Evolutionary conservation across 2,888 invertebrate species (phyloP).

Genomic region (Dioctria rufipes): DNA sequence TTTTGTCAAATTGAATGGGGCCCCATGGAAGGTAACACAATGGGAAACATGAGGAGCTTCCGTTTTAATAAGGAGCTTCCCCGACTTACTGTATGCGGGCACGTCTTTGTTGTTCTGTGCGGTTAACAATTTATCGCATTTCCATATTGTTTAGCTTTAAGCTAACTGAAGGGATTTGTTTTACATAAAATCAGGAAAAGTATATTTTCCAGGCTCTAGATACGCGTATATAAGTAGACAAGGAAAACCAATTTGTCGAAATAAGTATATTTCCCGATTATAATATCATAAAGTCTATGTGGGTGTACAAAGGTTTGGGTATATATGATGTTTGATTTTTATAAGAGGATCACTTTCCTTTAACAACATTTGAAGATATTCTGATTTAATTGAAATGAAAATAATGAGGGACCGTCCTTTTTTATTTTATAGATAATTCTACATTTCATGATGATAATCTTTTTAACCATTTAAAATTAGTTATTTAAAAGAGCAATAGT

Average conservation of each 20-base stretch:
- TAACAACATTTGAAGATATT: too few relatives aligned
- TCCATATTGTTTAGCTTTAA: constrained; percentile 32
- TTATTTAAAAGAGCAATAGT: too few relatives aligned
- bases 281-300: too few relatives aligned
- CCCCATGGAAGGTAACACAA: constrained; percentile 35
- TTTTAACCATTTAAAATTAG: too few relatives aligned
- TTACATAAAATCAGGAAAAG: constrained; percentile 13
- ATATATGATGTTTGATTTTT: too few relatives aligned
- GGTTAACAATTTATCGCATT: constrained; percentile 46
- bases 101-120: constrained; percentile 3
- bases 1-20: constrained; percentile 52
- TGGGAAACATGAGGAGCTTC: constrained; percentile 36
- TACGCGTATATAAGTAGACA: background rate
- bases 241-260: constrained; percentile 38
- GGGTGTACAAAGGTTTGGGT: too few relatives aligned
- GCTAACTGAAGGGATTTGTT: constrained; percentile 31
- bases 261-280: background rate
- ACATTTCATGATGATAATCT: too few relatives aligned
- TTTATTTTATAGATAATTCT: too few relatives aligned
- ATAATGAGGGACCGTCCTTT: too few relatives aligned
- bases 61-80: constrained; percentile 49
- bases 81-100: constrained; percentile 14
- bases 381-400: too few relatives aligned
- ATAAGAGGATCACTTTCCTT: too few relatives aligned
- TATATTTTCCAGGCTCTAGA: background rate